A percentile compares a stretch with the other conserved stretches of the same genome.
Conservation (phyloP, 2,113 vertebrate genomes). For the Steatornis caripensis region DNA sequence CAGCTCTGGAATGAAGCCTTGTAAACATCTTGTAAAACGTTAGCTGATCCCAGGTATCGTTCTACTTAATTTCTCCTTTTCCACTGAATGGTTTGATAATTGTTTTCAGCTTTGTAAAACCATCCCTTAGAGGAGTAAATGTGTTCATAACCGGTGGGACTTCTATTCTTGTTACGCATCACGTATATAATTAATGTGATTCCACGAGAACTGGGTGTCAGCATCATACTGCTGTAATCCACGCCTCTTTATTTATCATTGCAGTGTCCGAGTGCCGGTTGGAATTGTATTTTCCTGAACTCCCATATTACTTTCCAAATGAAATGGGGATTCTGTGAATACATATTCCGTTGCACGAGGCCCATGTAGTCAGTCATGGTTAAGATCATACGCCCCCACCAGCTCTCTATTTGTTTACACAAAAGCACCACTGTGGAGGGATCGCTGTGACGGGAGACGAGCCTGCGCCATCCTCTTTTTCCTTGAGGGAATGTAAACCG, state of each 20-base stretch:
- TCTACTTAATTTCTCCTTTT: not conserved
- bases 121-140: not conserved
- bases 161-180: not conserved
- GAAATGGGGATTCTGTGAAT: not conserved
- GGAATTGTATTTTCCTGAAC: not conserved
- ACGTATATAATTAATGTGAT: constrained; percentile 1
- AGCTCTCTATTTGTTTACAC: not conserved
- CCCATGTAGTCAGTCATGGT: rapidly evolving
- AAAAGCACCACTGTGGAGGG: not conserved
- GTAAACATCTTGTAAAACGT: not conserved
- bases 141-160: not conserved
- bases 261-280: not conserved
- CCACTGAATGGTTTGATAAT: not conserved
- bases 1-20: not conserved
- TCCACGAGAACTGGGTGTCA: not conserved
- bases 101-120: constrained; percentile 10
- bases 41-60: not conserved
- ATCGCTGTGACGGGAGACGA: not conserved
- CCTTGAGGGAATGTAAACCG: not conserved
- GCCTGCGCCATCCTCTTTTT: not conserved
- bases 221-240: not conserved
- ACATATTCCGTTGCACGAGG: not conserved
- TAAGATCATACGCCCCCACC: not conserved
- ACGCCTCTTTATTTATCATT: not conserved
- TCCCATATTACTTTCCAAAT: not conserved